Evolutionary conservation across 1,140 invertebrate species (phyloP).

Genomic region (Dolichoris vasculosae): DNA sequence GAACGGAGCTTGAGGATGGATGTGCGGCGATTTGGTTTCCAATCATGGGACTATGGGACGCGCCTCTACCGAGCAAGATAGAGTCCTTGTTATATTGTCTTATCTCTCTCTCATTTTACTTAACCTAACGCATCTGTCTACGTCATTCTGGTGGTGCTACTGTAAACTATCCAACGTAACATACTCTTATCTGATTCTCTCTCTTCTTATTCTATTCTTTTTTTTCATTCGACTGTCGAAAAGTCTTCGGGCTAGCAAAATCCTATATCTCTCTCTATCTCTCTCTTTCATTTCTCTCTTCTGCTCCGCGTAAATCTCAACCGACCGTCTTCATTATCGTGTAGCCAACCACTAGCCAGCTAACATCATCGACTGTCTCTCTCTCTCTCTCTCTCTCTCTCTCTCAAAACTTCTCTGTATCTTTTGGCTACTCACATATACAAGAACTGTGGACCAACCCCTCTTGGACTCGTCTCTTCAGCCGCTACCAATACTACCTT

Average conservation of each 20-base stretch:
- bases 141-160: not conserved
- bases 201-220: conserved; percentile 51
- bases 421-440: conserved; percentile 53
- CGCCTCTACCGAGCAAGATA: conserved; percentile 74
- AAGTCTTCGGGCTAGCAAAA: conserved; percentile 28
- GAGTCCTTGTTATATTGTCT: conserved; percentile 71
- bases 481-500: conserved; percentile 23
- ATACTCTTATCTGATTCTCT: conserved; percentile 33
- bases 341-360: conserved; percentile 45
- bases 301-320: conserved; percentile 51
- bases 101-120: conserved; percentile 54
- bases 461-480: conserved; percentile 11
- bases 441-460: not conserved
- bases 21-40: conserved; percentile 76
- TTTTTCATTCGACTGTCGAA: conserved; percentile 26
- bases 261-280: conserved; percentile 35
- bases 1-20: conserved; percentile 63
- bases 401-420: conserved; percentile 45
- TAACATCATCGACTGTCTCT: conserved; percentile 1
- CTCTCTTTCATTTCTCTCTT: conserved; percentile 8
- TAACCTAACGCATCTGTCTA: not conserved
- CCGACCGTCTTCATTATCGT: conserved; percentile 39
- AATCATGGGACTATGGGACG: conserved; percentile 75
- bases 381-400: conserved; percentile 21
- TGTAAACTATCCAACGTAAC: conserved; percentile 18